Percentiles rank a stretch among this genome's conserved stretches.
Conservation (phyloP, 2,113 vertebrate species). For the Capricornis sumatraensis region DNA sequence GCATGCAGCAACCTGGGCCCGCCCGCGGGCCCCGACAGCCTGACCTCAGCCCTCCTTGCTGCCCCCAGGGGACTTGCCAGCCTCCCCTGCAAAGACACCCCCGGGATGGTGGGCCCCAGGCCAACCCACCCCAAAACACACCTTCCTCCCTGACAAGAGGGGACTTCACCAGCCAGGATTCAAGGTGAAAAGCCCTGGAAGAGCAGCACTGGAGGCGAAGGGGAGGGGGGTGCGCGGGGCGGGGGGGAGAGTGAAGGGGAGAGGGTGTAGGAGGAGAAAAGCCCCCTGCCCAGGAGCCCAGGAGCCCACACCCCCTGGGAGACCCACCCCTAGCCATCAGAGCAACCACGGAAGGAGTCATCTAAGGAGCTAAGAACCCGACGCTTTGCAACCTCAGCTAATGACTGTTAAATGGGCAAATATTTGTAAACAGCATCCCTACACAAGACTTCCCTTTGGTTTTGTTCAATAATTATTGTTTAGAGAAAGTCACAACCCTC, state of each 20-base stretch:
- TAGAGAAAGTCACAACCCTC: constrained; percentile 59
- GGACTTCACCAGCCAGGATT: no score
- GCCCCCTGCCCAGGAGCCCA: not conserved
- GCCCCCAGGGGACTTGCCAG: not conserved
- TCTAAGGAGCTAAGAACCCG: constrained; percentile 46
- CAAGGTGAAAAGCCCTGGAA: not conserved
- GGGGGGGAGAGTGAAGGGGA: accelerated
- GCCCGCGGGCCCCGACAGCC: accelerated
- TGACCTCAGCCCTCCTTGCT: not conserved
- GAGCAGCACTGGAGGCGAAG: not conserved
- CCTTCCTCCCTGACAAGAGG: not conserved
- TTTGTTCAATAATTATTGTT: constrained; percentile 62
- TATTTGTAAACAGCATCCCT: constrained; percentile 63
- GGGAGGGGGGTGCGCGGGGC: no score
- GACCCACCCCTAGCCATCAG: not conserved
- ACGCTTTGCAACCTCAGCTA: constrained; percentile 38
- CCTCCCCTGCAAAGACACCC: not conserved
- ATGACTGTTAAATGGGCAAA: constrained; percentile 29
- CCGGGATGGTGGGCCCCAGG: not conserved
- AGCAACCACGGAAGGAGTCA: accelerated
- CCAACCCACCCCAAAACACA: accelerated
- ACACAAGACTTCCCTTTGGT: constrained; percentile 41
- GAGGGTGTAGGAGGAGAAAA: accelerated
- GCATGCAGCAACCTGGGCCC: accelerated
- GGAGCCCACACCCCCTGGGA: not conserved